phyloP scores from a whole-genome alignment of 1,140 invertebrate genomes.

The Ceratosolen solmsi region DNA sequence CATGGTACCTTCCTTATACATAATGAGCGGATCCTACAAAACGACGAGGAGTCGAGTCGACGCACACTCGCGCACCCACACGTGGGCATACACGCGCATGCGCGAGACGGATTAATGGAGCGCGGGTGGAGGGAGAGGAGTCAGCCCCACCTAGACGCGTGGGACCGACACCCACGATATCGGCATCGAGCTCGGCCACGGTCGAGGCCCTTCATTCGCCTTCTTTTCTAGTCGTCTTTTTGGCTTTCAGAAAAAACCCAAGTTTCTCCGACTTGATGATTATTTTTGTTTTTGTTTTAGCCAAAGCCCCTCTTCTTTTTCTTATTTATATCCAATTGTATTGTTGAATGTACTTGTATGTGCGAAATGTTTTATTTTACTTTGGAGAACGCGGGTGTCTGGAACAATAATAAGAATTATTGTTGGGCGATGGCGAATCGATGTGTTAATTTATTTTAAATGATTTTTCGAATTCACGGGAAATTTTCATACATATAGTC shows the following conservation, averaged over 20 bases:
- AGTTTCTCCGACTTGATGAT: constrained; percentile 27
- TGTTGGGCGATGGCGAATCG: background rate
- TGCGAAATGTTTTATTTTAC: background rate
- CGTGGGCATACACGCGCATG: background rate
- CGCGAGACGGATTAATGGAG: constrained; percentile 40
- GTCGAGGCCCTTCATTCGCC: constrained; percentile 54
- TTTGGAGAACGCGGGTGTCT: background rate
- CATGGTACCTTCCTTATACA: constrained; percentile 61
- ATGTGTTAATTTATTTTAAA: background rate
- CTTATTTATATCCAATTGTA: constrained; percentile 17
- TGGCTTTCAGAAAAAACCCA: constrained; percentile 31
- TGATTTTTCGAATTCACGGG: background rate
- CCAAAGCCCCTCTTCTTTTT: background rate
- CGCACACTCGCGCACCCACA: background rate
- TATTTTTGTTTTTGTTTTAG: background rate
- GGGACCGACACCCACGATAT: constrained; percentile 61
- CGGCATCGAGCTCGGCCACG: constrained; percentile 56
- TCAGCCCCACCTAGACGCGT: constrained; percentile 64
- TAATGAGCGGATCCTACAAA: constrained; percentile 60
- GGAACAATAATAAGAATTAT: background rate
- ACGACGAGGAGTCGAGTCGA: constrained; percentile 48
- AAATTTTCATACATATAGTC: too few species aligned
- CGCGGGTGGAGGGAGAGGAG: constrained; percentile 38
- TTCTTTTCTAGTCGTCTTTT: constrained; percentile 39
- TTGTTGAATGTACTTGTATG: background rate